Base-by-base conservation (phyloP, 2,797 vertebrate genomes). In the Sebastes hubbsi region DNA sequence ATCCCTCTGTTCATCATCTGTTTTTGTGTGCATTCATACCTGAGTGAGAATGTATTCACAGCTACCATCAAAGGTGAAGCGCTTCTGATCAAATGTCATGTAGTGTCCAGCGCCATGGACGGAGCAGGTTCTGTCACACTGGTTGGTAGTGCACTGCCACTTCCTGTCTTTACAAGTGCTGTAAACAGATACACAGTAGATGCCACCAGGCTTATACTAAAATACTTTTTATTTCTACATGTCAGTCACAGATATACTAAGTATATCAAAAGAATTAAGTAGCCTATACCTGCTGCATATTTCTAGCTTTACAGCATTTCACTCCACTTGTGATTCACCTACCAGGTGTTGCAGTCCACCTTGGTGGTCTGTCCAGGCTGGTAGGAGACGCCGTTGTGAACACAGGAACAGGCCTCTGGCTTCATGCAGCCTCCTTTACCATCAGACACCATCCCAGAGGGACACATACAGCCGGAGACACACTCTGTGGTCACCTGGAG, bases 31-130 rank as follows among this genome's bases (percentile, higher is more conserved):
- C 4, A 18, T 38, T 82, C 87, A 61, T 91, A 97, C 97, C 93
- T 97, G 95, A 85, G 92, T 84, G 8, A 97, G 91, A 49, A 96
- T 94, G 83, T 97, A 97, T 93, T 97, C 96, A 89, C 96, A 97
- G 83, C 87, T 93, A 88, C 97, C 96, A 79, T 95, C 94, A 83
- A 97, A 97, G 76, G 89, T 95, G 92, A 93, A 97, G 77, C 93
- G 92, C 68, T 93, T 94, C 49, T 94, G 94, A 82, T 97, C 97
- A 83, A 97, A 97, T 20, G 95, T 97, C 85, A 92, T 89, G 75
- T 96, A 97, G 82, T 97, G 96, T 9, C 97, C 96, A 0, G 95
- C 95, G 6, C 97, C 97, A 22, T 97, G 96, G 10, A 97, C 86
- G 1, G 93, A 89, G 81, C 97, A 97, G 20, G 91, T 95, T 79